Evolutionary conservation across 2,797 vertebrate genomes (phyloP), one percentile per base, ranked within the genome.

Genomic region (Myotis myotis): DNA sequence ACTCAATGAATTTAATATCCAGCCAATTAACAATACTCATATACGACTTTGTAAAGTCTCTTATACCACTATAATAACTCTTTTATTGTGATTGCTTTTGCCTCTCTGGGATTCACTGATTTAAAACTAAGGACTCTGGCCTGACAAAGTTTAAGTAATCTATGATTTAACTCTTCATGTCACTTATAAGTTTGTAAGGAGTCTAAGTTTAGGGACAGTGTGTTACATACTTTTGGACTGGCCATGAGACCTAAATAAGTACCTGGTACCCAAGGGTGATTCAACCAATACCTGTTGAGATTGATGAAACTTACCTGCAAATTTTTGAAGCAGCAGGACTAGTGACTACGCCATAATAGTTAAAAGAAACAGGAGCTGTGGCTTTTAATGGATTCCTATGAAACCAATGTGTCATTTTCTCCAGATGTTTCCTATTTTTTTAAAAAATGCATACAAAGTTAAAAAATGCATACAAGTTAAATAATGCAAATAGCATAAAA

Each of bases 311-410:
- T 97, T 98, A 99, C 99, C 99, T 99, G 99, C 99, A 99, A 95
- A 99, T 99, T 98, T 99, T 99, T 85, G 99, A 98, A 95, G 99
- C 99, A 25, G 99, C 98, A 4, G 98, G 98, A 94, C 99, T 99
- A 60, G 98, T 98, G n/a, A 99, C 99, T 79, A 99, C 99, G 15
- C 99, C 99, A 91, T 99, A 99, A 90, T 98, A 99, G 94, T 99
- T 99, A 97, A 99, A 99, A 25, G 99, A 98, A 60, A 99, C 99
- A 0, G 99, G 99, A 64, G 99, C 99, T 19, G 99, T 99, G 33
- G 99, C 99, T 98, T 99, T 99, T 91, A 99, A 96, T 8, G 99
- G 99, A 98, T 99, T 99, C 97, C 99, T 99, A 96, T 99, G 99
- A 98, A 99, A 99, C 99, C 99, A 99, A 86, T 99, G 99, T 9